Evolutionary conservation across 2,888 invertebrate species (phyloP).

Genomic region (Cynaeus angustus): DNA sequence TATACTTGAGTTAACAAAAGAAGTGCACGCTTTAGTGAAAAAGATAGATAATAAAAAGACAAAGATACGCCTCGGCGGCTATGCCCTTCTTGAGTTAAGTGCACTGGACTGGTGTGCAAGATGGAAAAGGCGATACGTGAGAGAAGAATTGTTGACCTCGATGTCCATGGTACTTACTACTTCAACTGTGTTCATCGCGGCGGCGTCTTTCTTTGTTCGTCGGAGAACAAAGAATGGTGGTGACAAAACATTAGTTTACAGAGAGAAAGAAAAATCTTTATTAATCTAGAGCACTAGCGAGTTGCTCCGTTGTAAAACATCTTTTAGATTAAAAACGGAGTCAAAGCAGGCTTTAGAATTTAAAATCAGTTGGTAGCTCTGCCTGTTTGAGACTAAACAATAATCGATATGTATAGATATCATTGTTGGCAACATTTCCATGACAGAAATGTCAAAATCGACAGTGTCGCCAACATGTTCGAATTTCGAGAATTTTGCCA

Average conservation of each 20-base stretch:
- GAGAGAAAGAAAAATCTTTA: too few species aligned
- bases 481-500: too few species aligned
- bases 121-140: constrained; percentile 39
- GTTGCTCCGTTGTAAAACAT: too few species aligned
- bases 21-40: constrained; percentile 6
- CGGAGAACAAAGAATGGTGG: constrained; percentile 22
- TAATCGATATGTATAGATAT: too few species aligned
- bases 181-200: constrained; percentile 18
- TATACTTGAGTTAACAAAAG: constrained; percentile 2
- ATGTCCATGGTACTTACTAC: constrained; percentile 32
- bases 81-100: constrained; percentile 40
- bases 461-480: too few species aligned
- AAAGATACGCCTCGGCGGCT: constrained; percentile 30
- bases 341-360: too few species aligned
- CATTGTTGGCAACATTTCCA: too few species aligned
- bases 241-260: constrained; percentile 8
- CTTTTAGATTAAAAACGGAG: too few species aligned
- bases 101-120: constrained; percentile 40
- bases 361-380: too few species aligned
- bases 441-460: too few species aligned
- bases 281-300: too few species aligned
- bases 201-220: constrained; percentile 26
- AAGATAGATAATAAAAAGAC: constrained; percentile 19
- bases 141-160: constrained; percentile 48
- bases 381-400: too few species aligned